Base-by-base conservation (phyloP, 2,113 vertebrate species). In the Paramisgurnus dabryanus region DNA sequence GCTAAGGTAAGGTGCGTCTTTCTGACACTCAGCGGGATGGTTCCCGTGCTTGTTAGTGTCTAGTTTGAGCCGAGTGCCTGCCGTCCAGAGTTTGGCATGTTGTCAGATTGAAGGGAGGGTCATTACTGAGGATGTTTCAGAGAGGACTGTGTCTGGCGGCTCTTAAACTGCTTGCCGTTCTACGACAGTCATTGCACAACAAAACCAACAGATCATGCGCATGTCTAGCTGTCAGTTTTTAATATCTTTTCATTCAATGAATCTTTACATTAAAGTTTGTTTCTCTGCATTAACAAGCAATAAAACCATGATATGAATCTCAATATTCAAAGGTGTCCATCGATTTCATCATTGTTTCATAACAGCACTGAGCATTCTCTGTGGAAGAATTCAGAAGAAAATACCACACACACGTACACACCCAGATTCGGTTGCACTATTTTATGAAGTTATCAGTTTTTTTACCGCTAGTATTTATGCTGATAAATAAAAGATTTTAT, bases 401-500 rank as follows among this genome's bases (percentile, higher is more conserved):
- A 15, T 60, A 27, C 34, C 72, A 43, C 55, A 41, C 55, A 41
- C 27, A 11, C 43, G 5, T 12, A 55, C 27, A 27, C n/a, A 4
- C 49, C 15, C 39, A 60, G 40, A 27, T 17, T 53, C 40, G 43
- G 39, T 41, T 64, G 17, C 57, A 22, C 67, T 53, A 73, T 58
- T 43, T 11, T 76, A 82, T 66, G 68, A 65, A 70, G 81, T 85
- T 83, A 84, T 81, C 3, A 61, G 49, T 77, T 78, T 86, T 63
- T 41, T 53, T 78, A 47, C 17, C 86, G 79, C 83, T 69, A 85
- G 78, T 87, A 58, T 89, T 90, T 89, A 6, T 11, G 9, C 15
- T 77, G 85, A 91, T 89, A 82, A 87, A 89, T 88, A 82, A 88
- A 84, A 89, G 84, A 86, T 90, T 88, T 71, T 43, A 79, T 78